These are phyloP conservation scores for Otus sunia DNA, from an alignment of 2,113 vertebrate species.

Conservation along the genomic window DNA sequence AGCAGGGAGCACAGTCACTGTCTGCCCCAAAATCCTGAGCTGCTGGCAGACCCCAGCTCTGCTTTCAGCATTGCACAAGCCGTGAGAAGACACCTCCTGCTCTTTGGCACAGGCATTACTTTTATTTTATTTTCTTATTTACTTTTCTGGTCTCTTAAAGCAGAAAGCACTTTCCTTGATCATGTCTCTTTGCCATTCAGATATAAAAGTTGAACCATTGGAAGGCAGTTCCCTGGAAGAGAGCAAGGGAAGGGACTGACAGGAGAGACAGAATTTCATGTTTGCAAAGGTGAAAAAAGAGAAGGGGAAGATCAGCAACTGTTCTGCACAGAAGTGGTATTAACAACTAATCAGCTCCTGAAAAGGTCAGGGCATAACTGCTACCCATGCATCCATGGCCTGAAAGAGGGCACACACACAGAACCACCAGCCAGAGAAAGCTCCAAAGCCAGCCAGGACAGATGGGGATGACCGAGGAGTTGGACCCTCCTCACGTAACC, in stretches of 20 bases:
- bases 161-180: not conserved
- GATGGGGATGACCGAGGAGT: not conserved
- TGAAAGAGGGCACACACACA: not conserved
- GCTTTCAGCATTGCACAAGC: not conserved
- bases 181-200: not conserved
- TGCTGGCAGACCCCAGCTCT: not conserved
- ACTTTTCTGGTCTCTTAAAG: not conserved
- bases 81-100: not conserved
- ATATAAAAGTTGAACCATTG: not conserved
- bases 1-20: not conserved
- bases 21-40: not conserved
- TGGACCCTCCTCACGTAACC: not conserved
- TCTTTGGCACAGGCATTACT: not conserved
- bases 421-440: not conserved
- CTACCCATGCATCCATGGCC: fast-evolving
- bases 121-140: not conserved
- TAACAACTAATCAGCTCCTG: not conserved
- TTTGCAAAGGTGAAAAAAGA: not conserved
- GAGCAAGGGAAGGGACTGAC: not conserved
- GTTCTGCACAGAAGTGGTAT: not conserved
- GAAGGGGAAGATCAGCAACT: not conserved
- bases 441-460: not conserved
- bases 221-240: not conserved
- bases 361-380: not conserved
- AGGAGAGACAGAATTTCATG: not conserved